Base-by-base conservation (phyloP, 2,797 vertebrate species). In the Discoglossus pictus region DNA sequence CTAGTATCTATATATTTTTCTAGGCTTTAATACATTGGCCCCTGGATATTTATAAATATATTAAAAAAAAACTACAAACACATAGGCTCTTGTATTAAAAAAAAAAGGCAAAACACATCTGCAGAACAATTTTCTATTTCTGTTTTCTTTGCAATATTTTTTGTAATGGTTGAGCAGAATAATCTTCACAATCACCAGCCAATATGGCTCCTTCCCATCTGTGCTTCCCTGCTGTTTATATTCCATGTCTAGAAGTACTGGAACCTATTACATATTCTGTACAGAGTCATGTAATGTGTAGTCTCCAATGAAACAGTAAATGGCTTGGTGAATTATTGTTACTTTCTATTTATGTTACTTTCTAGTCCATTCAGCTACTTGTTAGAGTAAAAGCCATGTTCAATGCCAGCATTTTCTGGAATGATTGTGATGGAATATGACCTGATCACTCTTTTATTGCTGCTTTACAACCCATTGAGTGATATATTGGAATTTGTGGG, bases 281-380 rank as follows among this genome's bases (percentile, higher is more conserved):
- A 47, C 50, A 50, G 61, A 65, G 51, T 44, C 25, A 8, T 55
- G 47, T 36, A 55, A 51, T 54, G 36, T 55, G 27, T 27, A 36
- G 24, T 17, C 24, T 65, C 50, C 39, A 39, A 54, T 54, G 38
- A 54, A 36, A 31, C 61, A 21, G 18, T 64, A 65, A 61, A 54
- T n/a, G 62, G 39, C 15, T 23, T 54, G 38, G 61, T 65, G 53
- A 65, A 36, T 55, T 65, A 55, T 54, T 24, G n/a, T n/a, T n/a
- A n/a, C n/a, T n/a, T n/a, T n/a, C n/a, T n/a, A n/a, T n/a, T 15
- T 36, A 47, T 38, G 39, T 65, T 23, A 65, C 36, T 27, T 55
- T 55, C 40, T 11, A 65, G 35, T 54, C 20, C 51, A 65, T 65
- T 20, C 18, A 38, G 27, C 31, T 18, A 23, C 20, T 24, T 8